Percentiles rank a stretch among this genome's conserved stretches.
Conservation (phyloP, 2,888 invertebrate species). For the Cybosia mesomella region DNA sequence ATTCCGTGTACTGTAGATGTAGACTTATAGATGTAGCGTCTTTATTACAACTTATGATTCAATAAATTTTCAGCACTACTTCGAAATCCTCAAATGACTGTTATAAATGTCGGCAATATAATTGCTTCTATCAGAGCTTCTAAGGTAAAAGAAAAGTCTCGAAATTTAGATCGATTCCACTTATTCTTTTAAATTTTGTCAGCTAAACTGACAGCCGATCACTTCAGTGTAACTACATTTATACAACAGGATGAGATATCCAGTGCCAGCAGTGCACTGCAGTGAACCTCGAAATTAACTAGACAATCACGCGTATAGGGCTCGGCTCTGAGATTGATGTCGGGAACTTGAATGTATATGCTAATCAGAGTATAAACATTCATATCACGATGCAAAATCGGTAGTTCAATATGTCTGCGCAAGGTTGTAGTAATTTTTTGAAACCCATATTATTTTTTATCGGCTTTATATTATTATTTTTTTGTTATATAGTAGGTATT, state of each 20-base stretch:
- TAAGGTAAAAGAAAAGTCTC: not conserved
- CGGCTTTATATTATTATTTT: too few species aligned
- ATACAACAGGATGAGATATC: not conserved
- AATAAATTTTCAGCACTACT: not conserved
- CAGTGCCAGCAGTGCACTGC: not conserved
- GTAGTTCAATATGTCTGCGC: not conserved
- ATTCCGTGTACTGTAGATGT: not conserved
- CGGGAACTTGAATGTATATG: not conserved
- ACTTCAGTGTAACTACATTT: not conserved
- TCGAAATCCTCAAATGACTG: not conserved
- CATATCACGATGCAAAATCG: not conserved
- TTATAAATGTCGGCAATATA: not conserved
- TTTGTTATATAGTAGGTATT: too few species aligned
- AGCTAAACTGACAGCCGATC: not conserved
- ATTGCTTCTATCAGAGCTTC: not conserved
- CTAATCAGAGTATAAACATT: not conserved
- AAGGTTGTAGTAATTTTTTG: not conserved
- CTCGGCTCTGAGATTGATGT: not conserved
- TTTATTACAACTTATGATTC: slow-evolving; percentile 8
- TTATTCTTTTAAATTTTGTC: not conserved
- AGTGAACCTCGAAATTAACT: not conserved
- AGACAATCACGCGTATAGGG: not conserved
- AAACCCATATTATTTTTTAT: not conserved
- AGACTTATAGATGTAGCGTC: not conserved
- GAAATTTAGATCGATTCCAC: not conserved